Evolutionary conservation across 2,888 invertebrate genomes (phyloP), one percentile per base, ranked within the genome.

Genomic region (Fabriciana adippe): DNA sequence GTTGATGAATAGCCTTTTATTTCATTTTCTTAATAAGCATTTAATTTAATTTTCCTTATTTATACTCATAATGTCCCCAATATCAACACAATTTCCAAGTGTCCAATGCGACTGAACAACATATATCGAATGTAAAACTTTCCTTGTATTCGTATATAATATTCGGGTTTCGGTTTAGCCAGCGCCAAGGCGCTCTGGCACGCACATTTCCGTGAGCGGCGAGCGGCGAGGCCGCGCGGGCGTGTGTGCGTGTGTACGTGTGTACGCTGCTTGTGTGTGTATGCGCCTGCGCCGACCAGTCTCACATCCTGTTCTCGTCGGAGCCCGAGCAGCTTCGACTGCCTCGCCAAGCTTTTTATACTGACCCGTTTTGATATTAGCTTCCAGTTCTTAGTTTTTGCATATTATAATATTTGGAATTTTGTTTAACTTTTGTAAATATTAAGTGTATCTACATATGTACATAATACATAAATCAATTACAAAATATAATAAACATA

Each of bases 221-320:
- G 83, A 82, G 83, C 77, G 81, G 84, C 88, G 90, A 88, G 90
- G 89, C 89, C 90, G 89, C 80, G 81, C 73, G 79, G 76, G 72
- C 64, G 0, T 77, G 90, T 88, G 86, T 88, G 88, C 80, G 84
- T 68, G 76, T 57, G 66, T 35, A n/a, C 66, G 75, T 78, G 78
- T 78, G 77, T 74, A 59, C 76, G 74, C 72, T 73, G 74, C 68
- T 61, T 35, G 61, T 53, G 53, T 53, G 61, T 53, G 61, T 53
- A 51, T 61, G 77, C 62, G 72, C 79, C 79, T 83, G 86, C 81
- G 80, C 83, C 86, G 90, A 92, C 92, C 92, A 92, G 92, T 92
- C 92, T 84, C 88, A 92, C 92, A 92, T 92, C 92, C 92, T 92
- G 92, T 92, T 92, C 90, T 88, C 87, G 85, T 87, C 87, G 85